phyloP scores from a whole-genome alignment of 2,797 vertebrate species.

The Aratinga solstitialis region DNA sequence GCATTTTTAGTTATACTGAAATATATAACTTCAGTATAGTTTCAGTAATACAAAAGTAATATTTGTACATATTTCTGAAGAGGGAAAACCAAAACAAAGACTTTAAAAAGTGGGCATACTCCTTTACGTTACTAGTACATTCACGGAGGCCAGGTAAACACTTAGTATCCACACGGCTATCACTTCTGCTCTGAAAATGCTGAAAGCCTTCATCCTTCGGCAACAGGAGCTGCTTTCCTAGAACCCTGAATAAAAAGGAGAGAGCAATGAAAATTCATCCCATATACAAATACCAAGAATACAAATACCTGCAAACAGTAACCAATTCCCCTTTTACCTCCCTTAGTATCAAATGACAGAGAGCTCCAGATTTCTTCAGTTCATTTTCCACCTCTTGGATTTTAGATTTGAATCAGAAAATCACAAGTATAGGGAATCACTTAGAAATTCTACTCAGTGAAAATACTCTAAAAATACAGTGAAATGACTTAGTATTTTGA shows the following conservation, averaged over 20 bases:
- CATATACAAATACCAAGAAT: background rate
- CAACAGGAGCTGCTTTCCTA: slow-evolving; percentile 81
- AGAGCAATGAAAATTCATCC: background rate
- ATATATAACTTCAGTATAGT: background rate
- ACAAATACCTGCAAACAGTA: background rate
- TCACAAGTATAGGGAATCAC: fast-evolving
- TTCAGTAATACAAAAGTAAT: background rate
- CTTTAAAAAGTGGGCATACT: slow-evolving; percentile 71
- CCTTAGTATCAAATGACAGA: background rate
- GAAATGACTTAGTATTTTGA: background rate
- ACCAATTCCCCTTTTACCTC: background rate
- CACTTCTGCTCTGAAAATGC: slow-evolving; percentile 71
- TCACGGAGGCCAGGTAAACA: slow-evolving; percentile 20
- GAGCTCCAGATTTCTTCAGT: background rate
- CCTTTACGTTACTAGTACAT: slow-evolving; percentile 51
- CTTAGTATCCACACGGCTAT: background rate
- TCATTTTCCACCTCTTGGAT: background rate
- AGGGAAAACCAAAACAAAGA: background rate
- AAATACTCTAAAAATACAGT: background rate
- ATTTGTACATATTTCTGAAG: background rate
- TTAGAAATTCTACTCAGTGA: background rate
- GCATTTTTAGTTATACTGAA: background rate
- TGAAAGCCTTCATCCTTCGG: slow-evolving; percentile 83
- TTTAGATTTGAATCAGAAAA: background rate
- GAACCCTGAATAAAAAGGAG: slow-evolving; percentile 69